Percentiles rank a stretch among this genome's conserved stretches.
phyloP scores from a whole-genome alignment of 2,113 vertebrate species.

The Entosphenus tridentatus region DNA sequence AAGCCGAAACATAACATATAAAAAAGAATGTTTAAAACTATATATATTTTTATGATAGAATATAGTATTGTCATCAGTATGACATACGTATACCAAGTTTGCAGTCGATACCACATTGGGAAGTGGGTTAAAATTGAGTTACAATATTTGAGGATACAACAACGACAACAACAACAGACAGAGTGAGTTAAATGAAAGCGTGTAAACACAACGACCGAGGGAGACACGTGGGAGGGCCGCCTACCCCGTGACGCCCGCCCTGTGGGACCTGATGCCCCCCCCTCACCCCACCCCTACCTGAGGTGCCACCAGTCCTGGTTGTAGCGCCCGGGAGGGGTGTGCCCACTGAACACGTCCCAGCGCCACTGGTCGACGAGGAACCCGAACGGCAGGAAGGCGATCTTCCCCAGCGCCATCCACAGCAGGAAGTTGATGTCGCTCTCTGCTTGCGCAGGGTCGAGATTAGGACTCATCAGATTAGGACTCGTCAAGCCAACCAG shows the following conservation, averaged over 20 bases:
- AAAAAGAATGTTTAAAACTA: no score
- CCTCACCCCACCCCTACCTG: slow-evolving; percentile 18
- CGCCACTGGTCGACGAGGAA: slow-evolving; percentile 92
- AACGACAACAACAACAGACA: not conserved
- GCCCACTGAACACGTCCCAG: slow-evolving; percentile 57
- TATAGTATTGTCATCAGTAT: no score
- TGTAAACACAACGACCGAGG: no score
- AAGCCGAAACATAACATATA: no score
- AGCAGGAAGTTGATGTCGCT: slow-evolving; percentile 60
- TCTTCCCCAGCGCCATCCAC: slow-evolving; percentile 88
- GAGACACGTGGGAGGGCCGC: no score
- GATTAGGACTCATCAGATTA: no score
- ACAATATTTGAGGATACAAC: not conserved
- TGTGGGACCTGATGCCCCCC: no score
- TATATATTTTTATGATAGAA: no score
- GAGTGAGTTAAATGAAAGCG: not conserved
- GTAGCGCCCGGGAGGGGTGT: slow-evolving; percentile 32
- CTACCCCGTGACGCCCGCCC: not conserved
- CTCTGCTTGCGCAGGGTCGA: slow-evolving; percentile 23
- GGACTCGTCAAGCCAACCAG: no score
- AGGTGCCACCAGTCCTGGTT: slow-evolving; percentile 88
- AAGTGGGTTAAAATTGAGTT: not conserved
- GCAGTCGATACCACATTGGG: not conserved
- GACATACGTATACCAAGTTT: no score
- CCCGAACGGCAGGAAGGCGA: slow-evolving; percentile 83